These are phyloP conservation scores for Xestia ashworthii DNA, from an alignment of 2,888 invertebrate species.

Conservation along the genomic window DNA sequence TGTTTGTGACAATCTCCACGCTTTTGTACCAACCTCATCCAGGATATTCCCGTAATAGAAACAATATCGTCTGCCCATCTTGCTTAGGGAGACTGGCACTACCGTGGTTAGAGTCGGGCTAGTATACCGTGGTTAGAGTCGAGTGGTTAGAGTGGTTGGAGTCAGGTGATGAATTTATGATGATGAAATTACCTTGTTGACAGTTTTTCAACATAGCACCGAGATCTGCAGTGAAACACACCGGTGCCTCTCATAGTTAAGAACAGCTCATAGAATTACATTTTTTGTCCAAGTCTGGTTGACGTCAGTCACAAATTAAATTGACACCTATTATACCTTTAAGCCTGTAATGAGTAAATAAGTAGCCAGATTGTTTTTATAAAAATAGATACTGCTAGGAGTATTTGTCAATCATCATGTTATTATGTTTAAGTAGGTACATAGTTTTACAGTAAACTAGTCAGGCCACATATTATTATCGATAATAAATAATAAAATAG, in stretches of 20 bases:
- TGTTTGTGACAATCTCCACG: no score
- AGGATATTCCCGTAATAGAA: no score
- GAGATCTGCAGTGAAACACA: not conserved
- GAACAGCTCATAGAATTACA: not conserved
- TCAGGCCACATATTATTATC: not conserved
- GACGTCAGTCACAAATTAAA: slow-evolving; percentile 37
- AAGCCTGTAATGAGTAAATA: slow-evolving; percentile 16
- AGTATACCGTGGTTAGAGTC: no score
- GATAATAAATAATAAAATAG: not conserved
- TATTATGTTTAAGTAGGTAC: not conserved
- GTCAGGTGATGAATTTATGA: not conserved
- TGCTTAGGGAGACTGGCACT: no score
- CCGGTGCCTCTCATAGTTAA: not conserved
- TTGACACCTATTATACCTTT: slow-evolving; percentile 16
- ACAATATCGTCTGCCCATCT: no score
- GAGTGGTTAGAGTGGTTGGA: not conserved
- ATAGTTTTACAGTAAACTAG: not conserved
- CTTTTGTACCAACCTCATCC: no score
- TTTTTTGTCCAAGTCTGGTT: slow-evolving; percentile 8
- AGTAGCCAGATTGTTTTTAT: slow-evolving; percentile 3
- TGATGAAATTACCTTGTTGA: not conserved
- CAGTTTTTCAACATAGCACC: not conserved
- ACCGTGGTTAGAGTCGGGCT: no score
- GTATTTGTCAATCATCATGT: slow-evolving; percentile 23
- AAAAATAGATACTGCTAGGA: not conserved